Conservation (phyloP, 2,888 invertebrate species). For the Orchesella flavescens region DNA sequence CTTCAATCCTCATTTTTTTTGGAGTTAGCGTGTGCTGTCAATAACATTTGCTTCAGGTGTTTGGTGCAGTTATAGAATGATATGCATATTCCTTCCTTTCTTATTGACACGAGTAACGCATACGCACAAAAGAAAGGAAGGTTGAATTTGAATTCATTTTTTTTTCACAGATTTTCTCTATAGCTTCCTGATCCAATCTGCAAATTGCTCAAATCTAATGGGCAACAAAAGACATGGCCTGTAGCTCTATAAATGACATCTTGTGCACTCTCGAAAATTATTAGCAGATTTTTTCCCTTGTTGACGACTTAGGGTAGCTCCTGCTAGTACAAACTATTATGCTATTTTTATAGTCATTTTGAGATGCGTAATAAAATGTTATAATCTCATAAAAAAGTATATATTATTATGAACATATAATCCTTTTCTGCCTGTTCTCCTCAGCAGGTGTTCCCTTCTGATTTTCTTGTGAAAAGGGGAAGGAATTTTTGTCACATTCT, state of each 20-base stretch:
- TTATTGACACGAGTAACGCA: background rate
- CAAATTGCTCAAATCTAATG: background rate
- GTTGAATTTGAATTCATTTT: too few relatives aligned
- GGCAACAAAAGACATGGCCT: background rate
- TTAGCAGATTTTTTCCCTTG: background rate
- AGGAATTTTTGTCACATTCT: constrained; percentile 56
- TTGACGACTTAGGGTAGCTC: background rate
- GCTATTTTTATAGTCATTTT: constrained; percentile 15
- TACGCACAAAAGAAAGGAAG: background rate
- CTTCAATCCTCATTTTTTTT: background rate
- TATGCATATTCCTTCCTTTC: background rate
- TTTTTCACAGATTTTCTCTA: too few relatives aligned
- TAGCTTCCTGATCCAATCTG: constrained; percentile 1
- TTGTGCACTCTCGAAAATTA: constrained; percentile 2
- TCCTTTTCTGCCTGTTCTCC: constrained; percentile 16
- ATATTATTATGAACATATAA: background rate
- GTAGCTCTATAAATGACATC: background rate
- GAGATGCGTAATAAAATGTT: constrained; percentile 55
- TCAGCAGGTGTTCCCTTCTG: constrained; percentile 50
- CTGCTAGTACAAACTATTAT: background rate
- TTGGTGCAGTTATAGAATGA: background rate
- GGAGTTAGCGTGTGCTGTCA: constrained; percentile 29
- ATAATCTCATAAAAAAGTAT: constrained; percentile 50
- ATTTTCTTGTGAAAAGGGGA: constrained; percentile 15
- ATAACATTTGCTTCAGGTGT: constrained; percentile 27